phyloP scores from a whole-genome alignment of 2,888 invertebrate genomes.

The Prosapia bicincta region DNA sequence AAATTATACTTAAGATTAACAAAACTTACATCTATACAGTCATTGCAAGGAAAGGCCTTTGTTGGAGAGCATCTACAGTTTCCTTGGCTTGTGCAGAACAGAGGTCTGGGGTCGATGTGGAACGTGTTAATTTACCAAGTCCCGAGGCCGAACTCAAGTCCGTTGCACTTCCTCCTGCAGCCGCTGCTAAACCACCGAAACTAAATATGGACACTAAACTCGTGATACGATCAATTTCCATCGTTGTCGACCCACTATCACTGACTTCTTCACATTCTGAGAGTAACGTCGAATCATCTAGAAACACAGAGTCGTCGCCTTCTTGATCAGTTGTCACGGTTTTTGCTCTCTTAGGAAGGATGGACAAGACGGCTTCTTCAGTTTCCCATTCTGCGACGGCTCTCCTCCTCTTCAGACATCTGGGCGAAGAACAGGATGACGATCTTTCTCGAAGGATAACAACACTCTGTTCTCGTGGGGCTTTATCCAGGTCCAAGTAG shows the following conservation, averaged over 20 bases:
- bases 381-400: constrained; percentile 53
- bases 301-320: constrained; percentile 46
- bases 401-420: constrained; percentile 48
- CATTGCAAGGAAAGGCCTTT: constrained; percentile 54
- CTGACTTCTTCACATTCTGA: constrained; percentile 42
- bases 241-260: constrained; percentile 44
- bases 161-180: constrained; percentile 25
- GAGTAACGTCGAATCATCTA: constrained; percentile 48
- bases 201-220: constrained; percentile 57
- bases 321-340: constrained; percentile 38
- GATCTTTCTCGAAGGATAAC: constrained; percentile 28
- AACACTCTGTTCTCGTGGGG: constrained; percentile 30
- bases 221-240: constrained; percentile 58
- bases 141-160: constrained; percentile 30
- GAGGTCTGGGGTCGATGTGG: constrained; percentile 53
- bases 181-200: constrained; percentile 47
- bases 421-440: constrained; percentile 23
- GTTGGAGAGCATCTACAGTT: constrained; percentile 47
- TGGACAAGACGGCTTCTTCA: constrained; percentile 54
- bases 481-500: constrained; percentile 50
- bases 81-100: constrained; percentile 54
- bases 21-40: constrained; percentile 48
- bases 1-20: not conserved
- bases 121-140: constrained; percentile 45
- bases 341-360: constrained; percentile 51